phyloP scores from a whole-genome alignment of 2,113 vertebrate genomes.

The Natator depressus region DNA sequence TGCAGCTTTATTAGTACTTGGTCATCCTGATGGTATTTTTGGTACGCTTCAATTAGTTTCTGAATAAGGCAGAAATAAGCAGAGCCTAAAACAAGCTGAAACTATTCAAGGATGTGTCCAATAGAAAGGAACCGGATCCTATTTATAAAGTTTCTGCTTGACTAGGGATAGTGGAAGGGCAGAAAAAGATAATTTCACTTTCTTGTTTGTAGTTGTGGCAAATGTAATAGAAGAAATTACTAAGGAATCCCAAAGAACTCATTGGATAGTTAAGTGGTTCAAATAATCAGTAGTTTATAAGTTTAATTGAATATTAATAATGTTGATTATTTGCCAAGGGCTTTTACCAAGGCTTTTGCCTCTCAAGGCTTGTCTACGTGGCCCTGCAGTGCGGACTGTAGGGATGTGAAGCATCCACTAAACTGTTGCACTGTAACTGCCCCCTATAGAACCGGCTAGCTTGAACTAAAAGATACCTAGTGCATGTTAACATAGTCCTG shows the following conservation, averaged over 20 bases:
- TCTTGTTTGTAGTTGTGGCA: not conserved
- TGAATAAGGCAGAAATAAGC: not conserved
- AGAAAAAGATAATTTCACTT: not conserved
- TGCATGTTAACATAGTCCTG: not conserved
- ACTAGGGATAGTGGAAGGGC: not conserved
- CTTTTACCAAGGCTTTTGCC: not conserved
- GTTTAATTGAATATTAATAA: not conserved
- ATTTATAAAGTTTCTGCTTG: not conserved
- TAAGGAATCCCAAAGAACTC: not conserved
- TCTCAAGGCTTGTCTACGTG: not conserved
- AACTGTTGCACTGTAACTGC: not conserved
- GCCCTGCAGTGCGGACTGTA: not conserved
- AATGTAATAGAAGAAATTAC: not conserved
- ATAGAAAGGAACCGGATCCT: not conserved
- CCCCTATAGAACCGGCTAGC: not conserved
- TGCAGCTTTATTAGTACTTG: not conserved
- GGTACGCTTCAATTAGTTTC: not conserved
- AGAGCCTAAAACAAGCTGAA: not conserved
- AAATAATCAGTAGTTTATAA: not conserved
- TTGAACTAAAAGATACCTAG: not conserved
- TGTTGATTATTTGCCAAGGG: not conserved
- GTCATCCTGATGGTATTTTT: not conserved
- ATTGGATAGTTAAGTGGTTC: not conserved
- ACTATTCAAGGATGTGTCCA: not conserved
- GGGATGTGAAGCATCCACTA: not conserved